Evolutionary conservation across 2,888 invertebrate genomes (phyloP), one percentile per base, ranked within the genome.

Genomic region (Thereva nobilitata): DNA sequence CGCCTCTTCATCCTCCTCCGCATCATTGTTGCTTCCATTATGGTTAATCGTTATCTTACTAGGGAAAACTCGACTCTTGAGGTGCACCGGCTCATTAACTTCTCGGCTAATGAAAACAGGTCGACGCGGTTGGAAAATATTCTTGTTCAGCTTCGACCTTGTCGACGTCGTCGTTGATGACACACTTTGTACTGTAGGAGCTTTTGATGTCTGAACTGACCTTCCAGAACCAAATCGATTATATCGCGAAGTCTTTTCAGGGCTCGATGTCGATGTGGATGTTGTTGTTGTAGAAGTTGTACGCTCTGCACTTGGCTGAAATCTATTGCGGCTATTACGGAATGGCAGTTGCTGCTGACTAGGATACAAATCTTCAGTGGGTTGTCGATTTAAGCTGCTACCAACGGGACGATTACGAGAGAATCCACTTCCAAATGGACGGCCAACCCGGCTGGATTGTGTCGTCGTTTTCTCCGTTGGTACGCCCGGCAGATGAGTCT

Each of bases 21-120:
- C 53, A n/a, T 44, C 35, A 35, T 72, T 70, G 47, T 72, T 71
- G 71, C 67, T 64, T 68, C 74, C 66, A 75, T 66, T 70, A 73
- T 79, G 56, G 73, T 70, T 70, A 41, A 72, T 65, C 37, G 67
- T 68, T 4, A 71, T 66, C 49, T 78, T 73, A 75, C 41, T 71
- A 70, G 41, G 65, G 71, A 42, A 75, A 74, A 1, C 76, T 68
- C 74, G 72, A 67, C 71, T 73, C 4, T 72, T 71, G n/a, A 69
- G 47, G n/a, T 73, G 75, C 4, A 74, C 72, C 0, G 79, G 78
- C 9, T 77, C 77, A 66, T 80, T 80, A 2, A 77, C 73, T 45
- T 80, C 80, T 2, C 79, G 77, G 69, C 79, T 80, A 8, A 77
- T 76, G 64, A 79, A 76, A 7, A 77, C 76, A 0, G 78, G 78